phyloP scores from a whole-genome alignment of 2,888 invertebrate species.

The Drosophila ezoana region DNA sequence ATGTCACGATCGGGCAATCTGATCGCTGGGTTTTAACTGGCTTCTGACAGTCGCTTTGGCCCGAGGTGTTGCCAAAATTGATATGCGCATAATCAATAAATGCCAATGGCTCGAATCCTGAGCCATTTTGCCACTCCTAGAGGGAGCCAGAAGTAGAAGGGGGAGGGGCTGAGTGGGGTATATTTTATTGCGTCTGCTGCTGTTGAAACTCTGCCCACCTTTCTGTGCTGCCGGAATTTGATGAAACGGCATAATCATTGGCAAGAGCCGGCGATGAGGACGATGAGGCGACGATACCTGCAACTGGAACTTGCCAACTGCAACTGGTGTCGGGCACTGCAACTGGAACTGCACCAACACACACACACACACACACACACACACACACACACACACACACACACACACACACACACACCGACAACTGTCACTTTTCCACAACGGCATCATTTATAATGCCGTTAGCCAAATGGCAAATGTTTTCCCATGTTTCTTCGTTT shows the following conservation, averaged over 20 bases:
- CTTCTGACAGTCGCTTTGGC: constrained; percentile 6
- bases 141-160: neutral
- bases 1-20: constrained; percentile 54
- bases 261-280: constrained; percentile 54
- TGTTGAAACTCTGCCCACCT: neutral
- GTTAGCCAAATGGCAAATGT: constrained; percentile 71
- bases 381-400: no score
- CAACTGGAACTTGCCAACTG: constrained; percentile 14
- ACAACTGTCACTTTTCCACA: constrained; percentile 72
- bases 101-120: constrained; percentile 44
- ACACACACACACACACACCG: neutral
- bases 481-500: constrained; percentile 24
- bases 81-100: constrained; percentile 70
- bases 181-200: neutral
- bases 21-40: constrained; percentile 19
- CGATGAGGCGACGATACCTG: constrained; percentile 22
- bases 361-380: no score
- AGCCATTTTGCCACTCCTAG: constrained; percentile 10
- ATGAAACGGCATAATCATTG: constrained; percentile 28
- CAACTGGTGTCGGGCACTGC: neutral
- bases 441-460: constrained; percentile 76
- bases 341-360: constrained; percentile 18
- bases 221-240: constrained; percentile 49
- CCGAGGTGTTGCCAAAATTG: constrained; percentile 42
- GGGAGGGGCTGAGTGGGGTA: neutral